Evolutionary conservation across 2,113 vertebrate genomes (phyloP).

Genomic region (Noturus placidus): DNA sequence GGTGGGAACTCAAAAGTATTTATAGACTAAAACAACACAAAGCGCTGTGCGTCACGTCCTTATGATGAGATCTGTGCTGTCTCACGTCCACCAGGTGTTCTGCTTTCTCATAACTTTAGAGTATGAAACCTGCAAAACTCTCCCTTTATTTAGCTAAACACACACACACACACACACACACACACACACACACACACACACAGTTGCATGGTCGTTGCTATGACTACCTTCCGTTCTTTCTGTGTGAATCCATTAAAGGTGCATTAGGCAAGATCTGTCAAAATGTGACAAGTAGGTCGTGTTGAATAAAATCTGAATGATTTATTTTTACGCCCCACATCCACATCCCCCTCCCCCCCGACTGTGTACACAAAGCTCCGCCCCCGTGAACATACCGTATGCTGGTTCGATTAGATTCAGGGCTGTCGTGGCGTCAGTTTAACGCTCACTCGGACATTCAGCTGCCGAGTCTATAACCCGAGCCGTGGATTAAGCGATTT

Average conservation of each 20-base stretch:
- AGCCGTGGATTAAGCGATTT: too few species aligned
- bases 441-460: too few species aligned
- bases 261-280: slow-evolving; percentile 1
- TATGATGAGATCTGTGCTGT: not conserved
- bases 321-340: too few species aligned
- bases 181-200: not conserved
- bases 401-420: not conserved
- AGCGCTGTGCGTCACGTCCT: not conserved
- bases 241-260: not conserved
- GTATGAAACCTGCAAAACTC: not conserved
- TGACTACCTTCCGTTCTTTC: not conserved
- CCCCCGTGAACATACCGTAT: too few species aligned
- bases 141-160: not conserved
- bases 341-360: too few species aligned
- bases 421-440: not conserved
- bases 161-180: too few species aligned
- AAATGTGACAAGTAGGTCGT: not conserved
- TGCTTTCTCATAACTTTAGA: not conserved
- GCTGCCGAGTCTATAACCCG: too few species aligned
- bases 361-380: too few species aligned
- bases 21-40: not conserved
- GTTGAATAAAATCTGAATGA: not conserved
- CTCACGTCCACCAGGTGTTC: not conserved
- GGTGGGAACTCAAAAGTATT: not conserved
- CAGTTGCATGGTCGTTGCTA: not conserved